phyloP scores from a whole-genome alignment of 2,113 vertebrate species.

The Mus musculus region GRCm39 chr3:31422501-31423000 shows the following conservation, averaged over 20 bases:
- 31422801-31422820: conserved; percentile 34
- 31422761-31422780: neutral
- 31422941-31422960: neutral
- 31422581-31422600: conserved; percentile 30
- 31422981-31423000: neutral
- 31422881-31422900: neutral
- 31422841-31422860: conserved; percentile 11
- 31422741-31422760: neutral
- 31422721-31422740: neutral
- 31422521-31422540: neutral
- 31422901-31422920: neutral
- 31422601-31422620: conserved; percentile 33
- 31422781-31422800: neutral
- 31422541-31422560: neutral
- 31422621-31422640: conserved; percentile 52
- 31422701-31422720: neutral
- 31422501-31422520: conserved; percentile 53
- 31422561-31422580: conserved; percentile 56
- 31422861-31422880: neutral
- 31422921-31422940: neutral
- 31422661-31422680: conserved; percentile 2
- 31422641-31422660: conserved; percentile 32
- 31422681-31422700: conserved; percentile 38
- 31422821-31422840: neutral
- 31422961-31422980: neutral